Evolutionary conservation across 2,888 invertebrate species (phyloP), one percentile per base, ranked within the genome.

Genomic region (Diplazon laetatorius): DNA sequence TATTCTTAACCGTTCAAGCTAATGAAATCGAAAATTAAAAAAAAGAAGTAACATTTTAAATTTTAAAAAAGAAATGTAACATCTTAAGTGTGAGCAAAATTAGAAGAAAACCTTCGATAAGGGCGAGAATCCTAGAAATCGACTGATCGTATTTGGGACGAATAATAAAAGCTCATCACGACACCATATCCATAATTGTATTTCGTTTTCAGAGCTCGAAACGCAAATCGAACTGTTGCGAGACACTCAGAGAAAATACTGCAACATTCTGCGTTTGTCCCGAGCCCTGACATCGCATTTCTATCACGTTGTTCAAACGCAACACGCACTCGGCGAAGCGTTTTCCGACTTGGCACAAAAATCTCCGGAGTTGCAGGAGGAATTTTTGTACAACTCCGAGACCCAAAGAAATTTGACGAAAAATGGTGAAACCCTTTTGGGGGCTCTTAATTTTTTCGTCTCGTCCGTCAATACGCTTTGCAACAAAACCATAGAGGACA

Each of bases 401-500:
- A 98, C 98, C 70, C 98, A 99, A 92, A 94, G 97, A 86, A 96
- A 97, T 86, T 93, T 99, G 78, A 95, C 95, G 25, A 97, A 97
- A 91, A 98, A 99, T 91, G 98, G 98, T 6, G 98, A 99, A 91
- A 95, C 97, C 71, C 92, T 99, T 82, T 92, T 98, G 86, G 96
- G 96, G 79, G 98, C 99, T 82, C 93, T 99, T 86, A 97, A 98
- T 91, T 98, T 98, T 93, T 99, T 99, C 92, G 97, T 97, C 87
- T 98, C 97, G 62, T 97, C 98, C 30, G 96, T 99, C 68, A 96
- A 97, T 92, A 99, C 99, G 16, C 93, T 99, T 86, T 97, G 98
- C 92, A 96, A 98, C 92, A 98, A 98, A 92, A 99, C 99, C 50
- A 99, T 99, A 91, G 98, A 99, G 91, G 99, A 99, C 91, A 99